Evolutionary conservation across 2,797 vertebrate species (phyloP), one percentile per base, ranked within the genome.

Genomic region (Sebastiscus albofasciatus): DNA sequence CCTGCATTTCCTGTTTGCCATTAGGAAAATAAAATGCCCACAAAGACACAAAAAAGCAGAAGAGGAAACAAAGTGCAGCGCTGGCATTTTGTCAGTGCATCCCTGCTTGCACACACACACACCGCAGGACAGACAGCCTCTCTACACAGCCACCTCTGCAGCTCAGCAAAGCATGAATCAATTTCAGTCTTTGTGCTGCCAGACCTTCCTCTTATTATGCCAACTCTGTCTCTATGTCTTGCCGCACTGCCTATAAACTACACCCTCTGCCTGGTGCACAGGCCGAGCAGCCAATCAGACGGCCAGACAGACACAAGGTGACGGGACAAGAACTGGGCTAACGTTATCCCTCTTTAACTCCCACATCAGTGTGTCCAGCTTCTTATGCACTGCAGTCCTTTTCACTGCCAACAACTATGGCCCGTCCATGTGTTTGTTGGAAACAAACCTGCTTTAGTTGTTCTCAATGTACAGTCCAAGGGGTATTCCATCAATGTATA

Each of bases 131-230:
- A 59, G 20, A 31, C 39, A 86, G 64, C 26, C 42, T 64, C 31
- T 71, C 61, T 31, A 46, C 60, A 68, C 46, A 58, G 54, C 67
- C 54, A 78, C 49, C 36, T 68, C 68, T 58, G 70, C 78, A 73
- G 72, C 75, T 87, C 76, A 85, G 82, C 55, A 76, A 36, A 29
- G 46, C 49, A 67, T 61, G 55, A 87, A 86, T 87, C 76, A 71
- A 74, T 85, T 87, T 84, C 55, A 76, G 61, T 42, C 67, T 65
- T 8, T 46, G 54, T 65, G 72, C 79, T 89, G 84, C 84, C 85
- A 86, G 78, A 52, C 56, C 59, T 56, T 52, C 69, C 67, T 75
- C 31, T 54, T 66, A 56, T 81, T 67, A 75, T 72, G 78, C 78
- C 74, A 88, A 33, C 66, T 74, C 61, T 67, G 56, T 65, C 31